Percentiles rank a stretch among this genome's conserved stretches.
Evolutionary conservation across 2,888 invertebrate species (phyloP).

Genomic region (Unio pictorum): DNA sequence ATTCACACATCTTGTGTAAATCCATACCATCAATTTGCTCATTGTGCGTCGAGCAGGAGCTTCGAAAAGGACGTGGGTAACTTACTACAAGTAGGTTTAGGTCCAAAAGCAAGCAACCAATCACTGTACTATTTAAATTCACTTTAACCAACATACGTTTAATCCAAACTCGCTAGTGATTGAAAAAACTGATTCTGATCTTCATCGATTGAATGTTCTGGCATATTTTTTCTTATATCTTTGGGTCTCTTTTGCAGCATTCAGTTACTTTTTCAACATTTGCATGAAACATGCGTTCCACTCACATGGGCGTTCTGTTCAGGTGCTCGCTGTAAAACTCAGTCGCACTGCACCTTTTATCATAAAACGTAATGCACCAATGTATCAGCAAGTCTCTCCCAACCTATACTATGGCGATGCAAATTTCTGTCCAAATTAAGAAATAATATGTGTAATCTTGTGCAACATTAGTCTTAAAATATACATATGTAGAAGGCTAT

Average conservation of each 20-base stretch:
- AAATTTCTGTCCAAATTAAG: neutral
- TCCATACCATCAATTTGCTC: neutral
- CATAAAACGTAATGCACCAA: conserved; percentile 16
- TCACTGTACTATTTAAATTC: neutral
- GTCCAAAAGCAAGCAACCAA: neutral
- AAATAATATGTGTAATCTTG: too few relatives aligned
- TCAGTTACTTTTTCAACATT: conserved; percentile 7
- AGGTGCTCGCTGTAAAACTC: conserved; percentile 12
- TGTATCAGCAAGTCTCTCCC: conserved; percentile 18
- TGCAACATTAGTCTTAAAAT: too few relatives aligned
- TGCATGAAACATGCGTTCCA: conserved; percentile 17
- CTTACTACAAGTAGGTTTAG: neutral
- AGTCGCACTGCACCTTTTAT: conserved; percentile 18
- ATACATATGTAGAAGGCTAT: too few relatives aligned
- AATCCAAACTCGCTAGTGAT: neutral
- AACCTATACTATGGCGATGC: conserved; percentile 10
- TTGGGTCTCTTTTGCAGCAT: neutral
- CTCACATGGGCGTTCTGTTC: conserved; percentile 14
- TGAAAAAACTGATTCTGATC: neutral
- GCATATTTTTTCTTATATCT: neutral
- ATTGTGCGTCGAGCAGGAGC: neutral
- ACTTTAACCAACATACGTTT: neutral
- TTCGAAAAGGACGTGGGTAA: neutral
- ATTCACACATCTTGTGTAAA: neutral
- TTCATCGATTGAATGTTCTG: neutral